These are phyloP conservation scores for Rhinophrynus dorsalis DNA, from an alignment of 2,797 vertebrate genomes.

Conservation along the genomic window DNA sequence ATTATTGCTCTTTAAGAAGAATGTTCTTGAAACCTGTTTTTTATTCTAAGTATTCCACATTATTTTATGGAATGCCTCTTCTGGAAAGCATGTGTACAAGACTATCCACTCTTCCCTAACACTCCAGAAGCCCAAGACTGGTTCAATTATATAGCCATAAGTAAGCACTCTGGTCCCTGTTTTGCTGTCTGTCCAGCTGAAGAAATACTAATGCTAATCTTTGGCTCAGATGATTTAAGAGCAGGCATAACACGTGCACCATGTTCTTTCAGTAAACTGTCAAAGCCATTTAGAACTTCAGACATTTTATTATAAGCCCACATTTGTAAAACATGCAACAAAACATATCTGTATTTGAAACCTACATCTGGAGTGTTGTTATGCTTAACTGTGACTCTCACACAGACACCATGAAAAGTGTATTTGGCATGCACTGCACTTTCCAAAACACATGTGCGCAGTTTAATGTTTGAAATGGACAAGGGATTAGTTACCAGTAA, in stretches of 20 bases:
- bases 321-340: constrained; percentile 57
- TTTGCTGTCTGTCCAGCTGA: constrained; percentile 34
- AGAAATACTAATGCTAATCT: constrained; percentile 47
- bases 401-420: constrained; percentile 49
- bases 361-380: constrained; percentile 59
- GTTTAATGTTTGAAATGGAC: constrained; percentile 52
- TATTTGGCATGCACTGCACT: constrained; percentile 55
- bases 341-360: constrained; percentile 52
- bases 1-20: constrained; percentile 37
- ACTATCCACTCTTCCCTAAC: constrained; percentile 4
- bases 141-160: constrained; percentile 44
- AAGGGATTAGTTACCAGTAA: constrained; percentile 48
- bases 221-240: constrained; percentile 48
- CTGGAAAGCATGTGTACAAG: constrained; percentile 22
- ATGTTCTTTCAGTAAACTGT: constrained; percentile 57
- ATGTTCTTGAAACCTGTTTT: constrained; percentile 12
- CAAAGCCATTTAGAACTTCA: constrained; percentile 65
- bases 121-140: constrained; percentile 40
- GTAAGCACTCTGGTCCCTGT: constrained; percentile 38
- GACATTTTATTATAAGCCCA: constrained; percentile 58
- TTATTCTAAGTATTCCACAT: constrained; percentile 7
- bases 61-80: constrained; percentile 21
- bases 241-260: constrained; percentile 55
- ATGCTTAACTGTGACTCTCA: constrained; percentile 53
- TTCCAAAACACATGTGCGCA: constrained; percentile 49